These are phyloP conservation scores for Peucedramus taeniatus DNA, from an alignment of 2,113 vertebrate species.

Conservation along the genomic window DNA sequence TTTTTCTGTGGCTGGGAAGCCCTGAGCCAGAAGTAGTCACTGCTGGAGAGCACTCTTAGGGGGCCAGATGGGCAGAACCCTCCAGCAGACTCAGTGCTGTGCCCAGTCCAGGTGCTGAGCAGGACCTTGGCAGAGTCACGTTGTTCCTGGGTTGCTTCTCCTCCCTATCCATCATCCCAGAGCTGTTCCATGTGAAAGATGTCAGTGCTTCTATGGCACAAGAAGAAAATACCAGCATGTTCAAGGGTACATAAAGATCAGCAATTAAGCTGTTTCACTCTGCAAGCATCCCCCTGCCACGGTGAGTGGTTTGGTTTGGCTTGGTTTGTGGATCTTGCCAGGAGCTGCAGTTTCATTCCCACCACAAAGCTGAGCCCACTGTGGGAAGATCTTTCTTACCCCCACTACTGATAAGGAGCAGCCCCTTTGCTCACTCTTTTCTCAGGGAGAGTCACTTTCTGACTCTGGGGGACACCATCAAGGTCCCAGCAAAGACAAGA, in stretches of 20 bases:
- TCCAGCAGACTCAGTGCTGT: not conserved
- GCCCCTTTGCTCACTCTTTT: not conserved
- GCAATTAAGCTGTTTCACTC: not conserved
- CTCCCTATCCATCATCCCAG: not conserved
- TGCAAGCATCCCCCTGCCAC: not conserved
- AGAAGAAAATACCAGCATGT: not conserved
- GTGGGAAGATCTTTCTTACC: not conserved
- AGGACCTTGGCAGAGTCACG: not conserved
- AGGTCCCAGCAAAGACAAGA: not conserved
- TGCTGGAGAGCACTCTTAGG: not conserved
- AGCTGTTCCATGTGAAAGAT: not conserved
- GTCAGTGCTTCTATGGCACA: not conserved
- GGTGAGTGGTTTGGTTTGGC: not conserved
- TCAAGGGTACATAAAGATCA: not conserved
- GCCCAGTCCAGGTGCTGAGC: not conserved
- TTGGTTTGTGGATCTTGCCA: not conserved
- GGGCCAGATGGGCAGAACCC: not conserved
- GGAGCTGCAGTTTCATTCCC: not conserved
- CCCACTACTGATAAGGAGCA: not conserved
- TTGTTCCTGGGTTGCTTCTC: not conserved
- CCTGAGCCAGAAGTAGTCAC: not conserved
- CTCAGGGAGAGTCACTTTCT: not conserved
- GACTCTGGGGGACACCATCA: not conserved
- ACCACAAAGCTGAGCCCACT: not conserved
- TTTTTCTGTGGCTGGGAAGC: not conserved